phyloP scores from a whole-genome alignment of 2,888 invertebrate species.

The Andrena bucephala region DNA sequence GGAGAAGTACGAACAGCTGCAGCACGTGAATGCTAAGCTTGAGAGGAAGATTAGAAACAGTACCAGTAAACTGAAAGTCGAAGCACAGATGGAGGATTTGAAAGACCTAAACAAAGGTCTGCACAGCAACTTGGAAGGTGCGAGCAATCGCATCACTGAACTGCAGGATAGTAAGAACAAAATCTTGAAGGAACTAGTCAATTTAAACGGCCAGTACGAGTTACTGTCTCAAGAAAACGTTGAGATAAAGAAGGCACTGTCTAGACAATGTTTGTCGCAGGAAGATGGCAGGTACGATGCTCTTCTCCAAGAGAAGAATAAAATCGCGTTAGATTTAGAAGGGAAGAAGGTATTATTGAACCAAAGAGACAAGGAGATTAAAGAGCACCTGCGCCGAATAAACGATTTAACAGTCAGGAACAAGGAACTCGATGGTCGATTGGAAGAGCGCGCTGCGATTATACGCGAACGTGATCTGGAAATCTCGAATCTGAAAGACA shows the following conservation, averaged over 20 bases:
- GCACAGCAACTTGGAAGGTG: conserved; percentile 81
- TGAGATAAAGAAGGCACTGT: conserved; percentile 69
- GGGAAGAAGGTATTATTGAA: conserved; percentile 82
- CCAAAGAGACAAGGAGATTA: conserved; percentile 82
- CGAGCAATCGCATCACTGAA: conserved; percentile 79
- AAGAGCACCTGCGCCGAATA: conserved; percentile 84
- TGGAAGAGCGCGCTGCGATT: conserved; percentile 78
- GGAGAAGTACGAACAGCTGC: conserved; percentile 85
- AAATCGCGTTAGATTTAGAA: conserved; percentile 84
- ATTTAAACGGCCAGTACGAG: conserved; percentile 70
- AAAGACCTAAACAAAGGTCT: conserved; percentile 78
- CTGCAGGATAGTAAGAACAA: conserved; percentile 77
- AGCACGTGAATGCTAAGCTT: conserved; percentile 84
- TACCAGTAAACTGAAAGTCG: conserved; percentile 84
- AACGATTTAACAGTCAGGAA: conserved; percentile 81
- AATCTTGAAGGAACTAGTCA: conserved; percentile 71
- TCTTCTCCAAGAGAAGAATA: conserved; percentile 75
- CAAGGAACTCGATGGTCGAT: conserved; percentile 86
- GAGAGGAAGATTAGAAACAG: conserved; percentile 83
- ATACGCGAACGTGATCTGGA: conserved; percentile 58
- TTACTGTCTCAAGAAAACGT: conserved; percentile 69
- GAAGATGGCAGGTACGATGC: conserved; percentile 72
- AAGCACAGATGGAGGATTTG: conserved; percentile 79
- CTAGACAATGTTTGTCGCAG: conserved; percentile 56
- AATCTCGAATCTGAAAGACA: conserved; percentile 54